phyloP scores from a whole-genome alignment of 2,888 invertebrate species.

The Azorinus chamasolen region DNA sequence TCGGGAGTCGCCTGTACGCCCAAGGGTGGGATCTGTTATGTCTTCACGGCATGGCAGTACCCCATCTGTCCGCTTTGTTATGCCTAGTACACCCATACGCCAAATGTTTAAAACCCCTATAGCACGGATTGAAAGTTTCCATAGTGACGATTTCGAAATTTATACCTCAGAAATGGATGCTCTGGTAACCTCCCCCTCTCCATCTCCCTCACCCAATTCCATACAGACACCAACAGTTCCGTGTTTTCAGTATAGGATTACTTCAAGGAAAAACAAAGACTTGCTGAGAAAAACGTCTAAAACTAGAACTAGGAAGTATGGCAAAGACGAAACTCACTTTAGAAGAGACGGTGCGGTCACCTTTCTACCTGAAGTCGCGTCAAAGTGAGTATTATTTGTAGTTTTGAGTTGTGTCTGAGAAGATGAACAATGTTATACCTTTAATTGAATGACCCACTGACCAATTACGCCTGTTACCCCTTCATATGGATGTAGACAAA shows the following conservation, averaged over 20 bases:
- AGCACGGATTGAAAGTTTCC: constrained; percentile 83
- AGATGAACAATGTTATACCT: no score
- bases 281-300: constrained; percentile 50
- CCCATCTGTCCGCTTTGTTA: constrained; percentile 67
- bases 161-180: constrained; percentile 70
- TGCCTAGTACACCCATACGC: constrained; percentile 79
- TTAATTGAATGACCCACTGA: no score
- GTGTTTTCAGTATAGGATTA: constrained; percentile 81
- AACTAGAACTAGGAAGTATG: constrained; percentile 30
- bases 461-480: no score
- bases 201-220: constrained; percentile 74
- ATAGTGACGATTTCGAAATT: constrained; percentile 82
- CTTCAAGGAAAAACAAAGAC: constrained; percentile 75
- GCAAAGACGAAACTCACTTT: constrained; percentile 48
- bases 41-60: constrained; percentile 61
- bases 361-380: constrained; percentile 49
- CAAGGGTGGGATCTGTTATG: constrained; percentile 48
- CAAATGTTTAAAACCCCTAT: constrained; percentile 80
- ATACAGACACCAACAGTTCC: constrained; percentile 80
- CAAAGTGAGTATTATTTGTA: constrained; percentile 30
- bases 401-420: no score
- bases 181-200: constrained; percentile 63
- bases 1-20: constrained; percentile 45
- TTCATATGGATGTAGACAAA: no score
- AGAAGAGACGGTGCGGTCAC: constrained; percentile 39